Conservation (phyloP, 2,888 invertebrate species). For the Euplagia quadripunctaria region DNA sequence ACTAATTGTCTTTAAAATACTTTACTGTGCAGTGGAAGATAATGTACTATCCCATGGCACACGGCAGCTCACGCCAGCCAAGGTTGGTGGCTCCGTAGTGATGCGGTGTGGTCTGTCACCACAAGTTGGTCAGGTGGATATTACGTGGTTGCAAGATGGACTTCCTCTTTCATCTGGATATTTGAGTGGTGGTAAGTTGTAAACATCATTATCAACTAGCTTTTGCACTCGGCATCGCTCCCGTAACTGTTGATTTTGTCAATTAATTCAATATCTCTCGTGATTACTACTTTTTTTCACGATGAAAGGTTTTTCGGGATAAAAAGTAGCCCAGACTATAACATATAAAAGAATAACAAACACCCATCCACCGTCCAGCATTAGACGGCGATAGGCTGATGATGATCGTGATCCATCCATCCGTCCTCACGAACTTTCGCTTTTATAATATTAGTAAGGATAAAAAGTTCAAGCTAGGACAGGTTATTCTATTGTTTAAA, state of each 20-base stretch:
- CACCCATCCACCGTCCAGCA: too few relatives aligned
- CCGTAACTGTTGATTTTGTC: too few relatives aligned
- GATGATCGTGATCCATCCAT: too few relatives aligned
- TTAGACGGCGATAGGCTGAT: too few relatives aligned
- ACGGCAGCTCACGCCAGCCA: constrained; percentile 78
- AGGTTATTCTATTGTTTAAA: not conserved
- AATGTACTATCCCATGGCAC: constrained; percentile 72
- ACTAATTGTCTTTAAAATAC: not conserved
- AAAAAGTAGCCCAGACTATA: too few relatives aligned
- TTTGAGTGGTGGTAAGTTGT: constrained; percentile 70
- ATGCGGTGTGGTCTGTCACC: constrained; percentile 79
- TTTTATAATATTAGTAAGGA: too few relatives aligned
- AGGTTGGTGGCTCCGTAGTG: constrained; percentile 75
- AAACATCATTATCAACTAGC: not conserved
- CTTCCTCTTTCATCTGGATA: constrained; percentile 76
- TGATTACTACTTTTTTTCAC: too few relatives aligned
- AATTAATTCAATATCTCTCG: too few relatives aligned
- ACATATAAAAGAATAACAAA: too few relatives aligned
- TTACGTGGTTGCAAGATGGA: constrained; percentile 82
- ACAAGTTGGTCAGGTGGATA: constrained; percentile 74
- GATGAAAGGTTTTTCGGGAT: too few relatives aligned
- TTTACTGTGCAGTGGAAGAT: constrained; percentile 73
- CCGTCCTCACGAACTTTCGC: too few relatives aligned
- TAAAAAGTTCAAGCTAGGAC: not conserved
- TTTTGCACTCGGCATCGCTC: too few relatives aligned